Percentiles rank a stretch among this genome's conserved stretches.
These are phyloP conservation scores for Caenorhabditis plicata DNA, from an alignment of 2,888 invertebrate genomes.

Conservation along the genomic window DNA sequence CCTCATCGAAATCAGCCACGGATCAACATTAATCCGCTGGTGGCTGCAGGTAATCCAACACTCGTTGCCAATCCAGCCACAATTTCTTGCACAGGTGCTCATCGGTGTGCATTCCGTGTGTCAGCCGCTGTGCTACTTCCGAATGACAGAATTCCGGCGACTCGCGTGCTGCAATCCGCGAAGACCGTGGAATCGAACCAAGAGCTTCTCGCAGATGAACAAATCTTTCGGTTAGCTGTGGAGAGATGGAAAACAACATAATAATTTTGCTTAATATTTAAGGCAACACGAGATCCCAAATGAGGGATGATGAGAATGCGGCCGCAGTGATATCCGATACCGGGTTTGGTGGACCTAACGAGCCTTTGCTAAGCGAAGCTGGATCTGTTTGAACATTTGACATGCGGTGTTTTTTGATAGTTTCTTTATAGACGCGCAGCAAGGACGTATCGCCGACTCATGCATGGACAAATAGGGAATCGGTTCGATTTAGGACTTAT, in stretches of 20 bases:
- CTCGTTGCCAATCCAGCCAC: neutral
- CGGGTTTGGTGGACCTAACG: constrained; percentile 7
- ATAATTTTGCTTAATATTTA: constrained; percentile 3
- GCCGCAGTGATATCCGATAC: constrained; percentile 7
- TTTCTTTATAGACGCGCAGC: constrained; percentile 11
- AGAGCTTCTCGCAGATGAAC: constrained; percentile 58
- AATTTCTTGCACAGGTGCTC: constrained; percentile 48
- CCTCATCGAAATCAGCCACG: constrained; percentile 45
- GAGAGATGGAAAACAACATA: neutral
- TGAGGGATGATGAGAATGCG: constrained; percentile 35
- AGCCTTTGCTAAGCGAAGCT: constrained; percentile 23
- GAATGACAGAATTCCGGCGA: constrained; percentile 65
- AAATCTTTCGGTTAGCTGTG: constrained; percentile 46
- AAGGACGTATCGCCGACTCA: constrained; percentile 16
- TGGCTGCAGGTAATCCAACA: constrained; percentile 48
- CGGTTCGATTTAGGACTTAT: constrained; percentile 46
- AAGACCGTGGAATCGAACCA: constrained; percentile 47
- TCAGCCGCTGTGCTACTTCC: constrained; percentile 64
- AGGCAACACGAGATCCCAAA: constrained; percentile 41
- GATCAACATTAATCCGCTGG: constrained; percentile 57
- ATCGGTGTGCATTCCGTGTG: constrained; percentile 65
- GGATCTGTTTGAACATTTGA: constrained; percentile 7
- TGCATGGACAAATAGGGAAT: constrained; percentile 48
- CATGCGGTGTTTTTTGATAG: neutral
- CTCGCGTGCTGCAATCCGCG: constrained; percentile 57